Evolutionary conservation across 2,888 invertebrate genomes (phyloP).

Genomic region (Coelinius sp.): DNA sequence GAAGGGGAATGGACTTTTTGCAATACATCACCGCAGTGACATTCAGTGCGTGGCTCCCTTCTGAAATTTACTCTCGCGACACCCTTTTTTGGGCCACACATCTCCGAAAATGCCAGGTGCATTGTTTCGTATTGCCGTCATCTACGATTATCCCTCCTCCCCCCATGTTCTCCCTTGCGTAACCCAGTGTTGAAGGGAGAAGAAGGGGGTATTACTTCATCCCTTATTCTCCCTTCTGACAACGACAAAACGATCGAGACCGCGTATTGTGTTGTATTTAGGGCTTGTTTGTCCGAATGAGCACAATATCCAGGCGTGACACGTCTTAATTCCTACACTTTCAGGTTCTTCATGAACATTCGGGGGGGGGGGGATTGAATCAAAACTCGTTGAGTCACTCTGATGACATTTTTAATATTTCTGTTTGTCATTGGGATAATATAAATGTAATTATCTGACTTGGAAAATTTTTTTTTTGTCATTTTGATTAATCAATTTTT

Average conservation of each 20-base stretch:
- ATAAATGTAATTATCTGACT: not conserved
- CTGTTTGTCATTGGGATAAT: slow-evolving; percentile 10
- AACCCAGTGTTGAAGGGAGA: not conserved
- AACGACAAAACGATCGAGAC: slow-evolving; percentile 18
- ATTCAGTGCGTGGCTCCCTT: slow-evolving; percentile 52
- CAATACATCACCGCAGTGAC: slow-evolving; percentile 65
- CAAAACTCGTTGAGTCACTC: slow-evolving; percentile 3
- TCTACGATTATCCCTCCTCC: slow-evolving; percentile 60
- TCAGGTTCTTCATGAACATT: not conserved
- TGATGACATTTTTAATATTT: not conserved
- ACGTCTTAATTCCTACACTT: slow-evolving; percentile 29
- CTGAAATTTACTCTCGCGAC: slow-evolving; percentile 30
- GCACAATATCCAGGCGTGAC: slow-evolving; percentile 32
- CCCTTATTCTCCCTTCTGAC: not conserved
- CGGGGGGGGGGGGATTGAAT: not conserved
- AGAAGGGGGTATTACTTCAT: not conserved
- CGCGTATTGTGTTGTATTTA: slow-evolving; percentile 19
- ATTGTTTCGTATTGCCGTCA: slow-evolving; percentile 65
- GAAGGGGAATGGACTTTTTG: slow-evolving; percentile 56
- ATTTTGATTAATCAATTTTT: not conserved
- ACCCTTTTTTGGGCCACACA: slow-evolving; percentile 44
- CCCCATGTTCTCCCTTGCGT: slow-evolving; percentile 18
- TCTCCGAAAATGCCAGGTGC: slow-evolving; percentile 56
- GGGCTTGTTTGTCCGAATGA: slow-evolving; percentile 21
- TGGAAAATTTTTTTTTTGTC: not conserved